Percentiles rank a stretch among this genome's conserved stretches.
Evolutionary conservation across 1,140 invertebrate genomes (phyloP).

Genomic region (Drosophila lacteicornis): DNA sequence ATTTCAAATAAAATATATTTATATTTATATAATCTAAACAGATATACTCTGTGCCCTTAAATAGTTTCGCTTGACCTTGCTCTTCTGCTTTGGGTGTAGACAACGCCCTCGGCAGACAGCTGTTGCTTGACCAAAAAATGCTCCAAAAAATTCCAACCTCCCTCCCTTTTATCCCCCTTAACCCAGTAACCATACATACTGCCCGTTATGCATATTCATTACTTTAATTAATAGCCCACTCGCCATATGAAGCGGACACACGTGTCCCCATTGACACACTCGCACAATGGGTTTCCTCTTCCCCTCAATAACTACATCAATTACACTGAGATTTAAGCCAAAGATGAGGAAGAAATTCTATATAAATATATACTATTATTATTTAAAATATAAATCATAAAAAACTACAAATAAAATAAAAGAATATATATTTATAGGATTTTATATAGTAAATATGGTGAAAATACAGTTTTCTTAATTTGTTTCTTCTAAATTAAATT

Average conservation of each 20-base stretch:
- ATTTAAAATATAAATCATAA: neutral
- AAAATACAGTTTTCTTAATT: too few relatives aligned
- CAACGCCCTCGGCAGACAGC: constrained; percentile 22
- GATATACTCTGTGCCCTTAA: neutral
- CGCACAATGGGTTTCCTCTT: neutral
- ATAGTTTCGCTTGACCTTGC: constrained; percentile 5
- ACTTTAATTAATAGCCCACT: constrained; percentile 44
- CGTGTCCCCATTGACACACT: constrained; percentile 39
- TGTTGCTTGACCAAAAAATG: constrained; percentile 27
- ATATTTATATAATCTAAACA: neutral
- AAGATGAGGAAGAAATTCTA: too few relatives aligned
- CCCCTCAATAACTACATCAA: neutral
- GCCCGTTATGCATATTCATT: constrained; percentile 40
- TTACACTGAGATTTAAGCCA: neutral
- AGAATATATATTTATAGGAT: neutral
- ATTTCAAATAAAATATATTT: neutral
- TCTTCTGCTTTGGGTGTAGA: constrained; percentile 8
- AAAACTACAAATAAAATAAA: neutral
- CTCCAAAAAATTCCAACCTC: constrained; percentile 7
- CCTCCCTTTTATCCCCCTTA: neutral
- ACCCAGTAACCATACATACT: constrained; percentile 5
- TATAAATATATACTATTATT: too few relatives aligned
- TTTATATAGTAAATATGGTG: neutral
- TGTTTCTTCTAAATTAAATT: too few relatives aligned
- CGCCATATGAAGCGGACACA: constrained; percentile 52